These are phyloP conservation scores for Falco novaeseelandiae DNA, from an alignment of 2,797 vertebrate genomes.

Conservation along the genomic window DNA sequence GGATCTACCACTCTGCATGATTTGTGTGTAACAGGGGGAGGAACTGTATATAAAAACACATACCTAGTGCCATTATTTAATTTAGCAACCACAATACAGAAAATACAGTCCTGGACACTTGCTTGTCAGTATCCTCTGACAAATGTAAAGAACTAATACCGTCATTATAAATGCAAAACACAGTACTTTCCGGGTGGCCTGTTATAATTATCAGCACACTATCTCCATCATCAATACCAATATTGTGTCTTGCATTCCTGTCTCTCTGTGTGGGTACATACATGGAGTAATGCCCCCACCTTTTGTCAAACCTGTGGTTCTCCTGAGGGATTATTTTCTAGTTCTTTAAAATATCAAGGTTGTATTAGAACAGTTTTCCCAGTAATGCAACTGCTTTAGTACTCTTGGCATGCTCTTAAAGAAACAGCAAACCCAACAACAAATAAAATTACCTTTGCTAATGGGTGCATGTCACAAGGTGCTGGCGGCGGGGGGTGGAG, in stretches of 20 bases:
- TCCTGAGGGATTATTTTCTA: not conserved
- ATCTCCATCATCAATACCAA: too few species aligned
- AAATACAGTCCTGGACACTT: not conserved
- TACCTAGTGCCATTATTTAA: not conserved
- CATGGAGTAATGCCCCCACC: not conserved
- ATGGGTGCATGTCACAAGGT: fast-evolving
- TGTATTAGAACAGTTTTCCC: not conserved
- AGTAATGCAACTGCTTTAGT: not conserved
- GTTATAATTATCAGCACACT: not conserved
- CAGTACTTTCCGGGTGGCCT: not conserved
- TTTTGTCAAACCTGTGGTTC: not conserved
- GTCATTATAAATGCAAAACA: not conserved
- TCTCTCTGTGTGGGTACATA: not conserved
- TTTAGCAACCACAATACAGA: not conserved
- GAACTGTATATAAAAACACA: not conserved
- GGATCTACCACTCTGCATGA: not conserved
- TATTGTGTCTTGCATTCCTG: not conserved
- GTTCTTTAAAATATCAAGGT: not conserved
- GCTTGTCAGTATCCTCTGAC: not conserved
- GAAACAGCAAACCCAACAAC: not conserved
- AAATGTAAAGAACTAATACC: fast-evolving
- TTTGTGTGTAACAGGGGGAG: not conserved
- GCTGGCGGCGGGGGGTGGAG: too few species aligned
- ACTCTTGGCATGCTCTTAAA: not conserved
- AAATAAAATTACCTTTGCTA: not conserved